Conservation (phyloP, 2,888 invertebrate genomes). For the Mellilla xanthometata region DNA sequence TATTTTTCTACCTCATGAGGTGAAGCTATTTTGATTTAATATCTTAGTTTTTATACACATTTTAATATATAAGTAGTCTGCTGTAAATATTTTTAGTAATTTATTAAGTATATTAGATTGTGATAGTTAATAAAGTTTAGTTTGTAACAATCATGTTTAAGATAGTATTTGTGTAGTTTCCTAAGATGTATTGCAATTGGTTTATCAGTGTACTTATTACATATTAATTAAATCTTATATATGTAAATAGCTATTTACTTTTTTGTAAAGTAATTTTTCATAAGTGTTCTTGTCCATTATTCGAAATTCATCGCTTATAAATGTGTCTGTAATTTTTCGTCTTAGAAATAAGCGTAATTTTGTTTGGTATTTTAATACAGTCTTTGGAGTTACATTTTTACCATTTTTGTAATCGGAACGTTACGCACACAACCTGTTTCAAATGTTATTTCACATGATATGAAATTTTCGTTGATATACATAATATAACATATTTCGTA, state of each 20-base stretch:
- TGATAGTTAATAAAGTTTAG: slow-evolving; percentile 64
- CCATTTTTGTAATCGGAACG: too few species aligned
- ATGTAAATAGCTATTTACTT: slow-evolving; percentile 25
- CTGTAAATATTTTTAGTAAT: slow-evolving; percentile 63
- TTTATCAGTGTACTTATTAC: slow-evolving; percentile 16
- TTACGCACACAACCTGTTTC: too few species aligned
- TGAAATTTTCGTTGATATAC: too few species aligned
- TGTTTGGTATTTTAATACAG: too few species aligned
- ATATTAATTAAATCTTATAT: slow-evolving; percentile 4
- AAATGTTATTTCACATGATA: too few species aligned
- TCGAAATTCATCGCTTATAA: slow-evolving; percentile 7
- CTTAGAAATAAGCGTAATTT: background rate
- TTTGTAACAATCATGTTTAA: slow-evolving; percentile 11
- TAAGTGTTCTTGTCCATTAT: slow-evolving; percentile 20
- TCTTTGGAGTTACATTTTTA: too few species aligned
- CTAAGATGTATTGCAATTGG: slow-evolving; percentile 25
- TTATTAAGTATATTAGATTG: slow-evolving; percentile 69
- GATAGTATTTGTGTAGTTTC: slow-evolving; percentile 29
- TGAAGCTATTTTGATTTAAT: slow-evolving; percentile 44
- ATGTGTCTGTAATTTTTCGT: slow-evolving; percentile 12
- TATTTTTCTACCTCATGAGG: slow-evolving; percentile 75
- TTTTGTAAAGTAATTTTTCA: slow-evolving; percentile 13
- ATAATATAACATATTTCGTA: too few species aligned
- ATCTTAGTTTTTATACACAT: slow-evolving; percentile 23
- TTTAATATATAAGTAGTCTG: slow-evolving; percentile 30